phyloP scores from a whole-genome alignment of 1,140 invertebrate species.

The Dendrolimus punctatus region DNA sequence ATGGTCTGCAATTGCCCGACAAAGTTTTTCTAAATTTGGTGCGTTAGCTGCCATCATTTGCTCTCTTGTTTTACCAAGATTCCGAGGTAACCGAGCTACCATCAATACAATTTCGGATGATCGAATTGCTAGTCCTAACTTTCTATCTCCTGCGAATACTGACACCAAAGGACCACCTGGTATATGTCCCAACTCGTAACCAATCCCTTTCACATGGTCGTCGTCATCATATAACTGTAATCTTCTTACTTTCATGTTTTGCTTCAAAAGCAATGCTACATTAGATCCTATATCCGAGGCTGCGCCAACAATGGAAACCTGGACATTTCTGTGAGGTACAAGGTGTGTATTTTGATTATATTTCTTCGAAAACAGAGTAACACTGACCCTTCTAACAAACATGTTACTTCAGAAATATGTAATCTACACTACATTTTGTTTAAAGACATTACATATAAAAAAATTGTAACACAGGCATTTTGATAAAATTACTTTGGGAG shows the following conservation, averaged over 20 bases:
- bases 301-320: slow-evolving; percentile 36
- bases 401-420: background rate
- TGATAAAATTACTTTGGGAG: too few species aligned
- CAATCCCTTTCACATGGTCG: slow-evolving; percentile 23
- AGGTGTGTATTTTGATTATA: background rate
- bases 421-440: too few species aligned
- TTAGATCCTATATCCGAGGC: slow-evolving; percentile 34
- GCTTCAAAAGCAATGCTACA: slow-evolving; percentile 32
- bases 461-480: too few species aligned
- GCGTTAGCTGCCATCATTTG: slow-evolving; percentile 38
- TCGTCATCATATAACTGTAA: slow-evolving; percentile 37
- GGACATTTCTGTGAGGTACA: slow-evolving; percentile 21
- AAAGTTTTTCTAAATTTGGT: slow-evolving; percentile 27
- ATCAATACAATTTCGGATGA: slow-evolving; percentile 31
- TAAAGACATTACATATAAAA: too few species aligned
- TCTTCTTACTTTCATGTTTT: slow-evolving; percentile 24
- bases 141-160: slow-evolving; percentile 16
- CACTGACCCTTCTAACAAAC: background rate
- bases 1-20: slow-evolving; percentile 22
- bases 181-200: slow-evolving; percentile 25
- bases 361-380: background rate
- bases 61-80: slow-evolving; percentile 21
- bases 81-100: slow-evolving; percentile 25
- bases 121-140: slow-evolving; percentile 22
- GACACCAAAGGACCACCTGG: slow-evolving; percentile 25